Evolutionary conservation across 2,888 invertebrate species (phyloP).

Genomic region (Pristionchus maxplancki): DNA sequence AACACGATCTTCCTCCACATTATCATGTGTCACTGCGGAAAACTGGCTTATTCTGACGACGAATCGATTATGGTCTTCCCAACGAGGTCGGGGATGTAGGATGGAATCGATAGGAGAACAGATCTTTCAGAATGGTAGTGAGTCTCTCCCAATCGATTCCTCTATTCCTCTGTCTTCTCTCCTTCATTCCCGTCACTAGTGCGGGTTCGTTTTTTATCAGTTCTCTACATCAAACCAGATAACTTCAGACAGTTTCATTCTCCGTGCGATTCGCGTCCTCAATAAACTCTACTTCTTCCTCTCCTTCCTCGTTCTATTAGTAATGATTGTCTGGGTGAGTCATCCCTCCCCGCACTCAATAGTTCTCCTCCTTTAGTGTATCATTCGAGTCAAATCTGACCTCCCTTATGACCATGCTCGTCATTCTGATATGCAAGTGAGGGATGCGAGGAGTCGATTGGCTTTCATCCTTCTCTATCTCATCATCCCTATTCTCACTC

Average conservation of each 20-base stretch:
- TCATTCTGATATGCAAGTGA: constrained; percentile 43
- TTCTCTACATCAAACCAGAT: neutral
- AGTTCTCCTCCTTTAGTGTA: neutral
- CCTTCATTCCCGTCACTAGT: neutral
- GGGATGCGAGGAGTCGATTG: constrained; percentile 38
- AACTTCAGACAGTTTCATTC: constrained; percentile 22
- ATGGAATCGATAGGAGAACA: neutral
- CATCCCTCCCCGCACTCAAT: neutral
- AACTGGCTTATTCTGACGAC: constrained; percentile 4
- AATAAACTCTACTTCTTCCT: neutral
- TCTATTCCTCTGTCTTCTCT: constrained; percentile 13
- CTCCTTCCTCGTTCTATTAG: neutral
- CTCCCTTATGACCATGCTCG: constrained; percentile 43
- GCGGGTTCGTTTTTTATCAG: neutral
- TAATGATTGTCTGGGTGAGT: constrained; percentile 30
- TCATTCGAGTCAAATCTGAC: neutral
- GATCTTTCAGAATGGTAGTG: constrained; percentile 31
- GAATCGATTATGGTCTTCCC: constrained; percentile 15
- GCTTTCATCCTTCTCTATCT: constrained; percentile 7
- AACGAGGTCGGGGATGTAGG: neutral
- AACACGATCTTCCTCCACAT: neutral
- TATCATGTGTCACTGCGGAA: neutral
- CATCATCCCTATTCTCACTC: neutral
- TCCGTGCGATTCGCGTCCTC: neutral
- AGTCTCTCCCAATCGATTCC: constrained; percentile 11